Base-by-base conservation (phyloP, 2,797 vertebrate genomes). In the Lophotriccus pileatus region DNA sequence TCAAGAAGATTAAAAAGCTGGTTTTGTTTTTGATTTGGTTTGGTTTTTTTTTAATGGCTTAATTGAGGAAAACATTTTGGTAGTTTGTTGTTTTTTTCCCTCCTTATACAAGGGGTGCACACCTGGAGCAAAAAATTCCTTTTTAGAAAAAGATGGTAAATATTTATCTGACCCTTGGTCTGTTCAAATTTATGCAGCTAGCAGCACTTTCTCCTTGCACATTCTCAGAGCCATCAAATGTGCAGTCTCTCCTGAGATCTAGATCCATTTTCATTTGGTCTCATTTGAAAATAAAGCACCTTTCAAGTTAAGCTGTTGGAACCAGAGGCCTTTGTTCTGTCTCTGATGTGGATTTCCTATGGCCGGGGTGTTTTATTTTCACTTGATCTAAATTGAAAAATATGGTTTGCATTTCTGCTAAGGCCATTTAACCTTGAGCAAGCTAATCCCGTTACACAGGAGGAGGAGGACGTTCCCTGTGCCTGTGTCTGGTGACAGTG, bases 281-380 rank as follows among this genome's bases (percentile, higher is more conserved):
- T 94, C 69, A 30, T 50, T 91, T 87, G 87, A 72, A 93, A 93
- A 78, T 88, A 75, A 70, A 81, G 50, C 58, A 72, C 70, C 73
- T 94, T 93, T 96, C 80, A 68, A 90, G 93, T 83, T 55, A 56
- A 89, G 78, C 85, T 84, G 20, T 83, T 92, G 59, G 77, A 80
- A 58, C 22, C 19, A 15, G 67, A 75, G 64, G 66, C 55, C 76
- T 94, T 70, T 80, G 49, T 84, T 94, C n/a, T 47, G 67, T 37
- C 73, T 84, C 53, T 36, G 3, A 43, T 22, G 73, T 62, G 74
- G 41, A 60, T 86, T 88, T 85, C 6, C 2, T 56, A 6, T 21
- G 50, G 60, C 5, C 0, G 0, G 58, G 36, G 5, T 68, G 50
- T 81, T 91, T 94, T 72, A 60, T 93, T 92, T 95, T 53, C 80